Conservation (phyloP, 2,113 vertebrate species). For the Lepisosteus oculatus region DNA sequence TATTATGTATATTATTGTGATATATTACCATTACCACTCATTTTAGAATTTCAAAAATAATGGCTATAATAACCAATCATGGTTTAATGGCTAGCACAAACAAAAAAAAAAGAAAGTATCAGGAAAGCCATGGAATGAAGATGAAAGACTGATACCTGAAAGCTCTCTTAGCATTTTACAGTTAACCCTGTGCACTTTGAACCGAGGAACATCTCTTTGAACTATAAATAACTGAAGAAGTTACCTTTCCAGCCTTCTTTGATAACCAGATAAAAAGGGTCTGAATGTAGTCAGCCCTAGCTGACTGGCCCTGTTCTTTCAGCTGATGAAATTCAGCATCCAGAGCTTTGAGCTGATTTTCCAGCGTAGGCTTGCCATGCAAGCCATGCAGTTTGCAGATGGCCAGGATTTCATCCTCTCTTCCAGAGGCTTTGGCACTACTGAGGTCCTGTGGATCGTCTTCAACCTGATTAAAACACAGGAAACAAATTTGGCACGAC, state of each 20-base stretch:
- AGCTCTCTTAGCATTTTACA: neutral
- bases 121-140: neutral
- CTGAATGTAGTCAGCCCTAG: constrained; percentile 56
- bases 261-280: constrained; percentile 62
- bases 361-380: constrained; percentile 38
- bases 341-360: constrained; percentile 61
- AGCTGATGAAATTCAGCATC: constrained; percentile 58
- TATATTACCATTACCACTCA: too few species aligned
- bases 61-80: too few species aligned
- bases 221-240: neutral
- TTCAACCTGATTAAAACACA: constrained; percentile 31
- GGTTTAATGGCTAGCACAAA: neutral
- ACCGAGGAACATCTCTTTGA: neutral
- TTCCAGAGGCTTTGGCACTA: constrained; percentile 48
- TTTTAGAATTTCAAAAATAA: too few species aligned
- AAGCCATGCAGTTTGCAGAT: constrained; percentile 62
- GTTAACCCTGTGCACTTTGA: neutral
- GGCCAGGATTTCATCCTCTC: constrained; percentile 57
- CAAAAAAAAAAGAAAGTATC: neutral
- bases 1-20: too few species aligned
- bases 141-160: neutral
- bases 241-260: constrained; percentile 53
- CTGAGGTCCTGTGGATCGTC: constrained; percentile 34
- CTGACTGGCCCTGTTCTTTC: constrained; percentile 56
- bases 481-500: neutral